Conservation (phyloP, 1,140 invertebrate species). For the Eumeta japonica region DNA sequence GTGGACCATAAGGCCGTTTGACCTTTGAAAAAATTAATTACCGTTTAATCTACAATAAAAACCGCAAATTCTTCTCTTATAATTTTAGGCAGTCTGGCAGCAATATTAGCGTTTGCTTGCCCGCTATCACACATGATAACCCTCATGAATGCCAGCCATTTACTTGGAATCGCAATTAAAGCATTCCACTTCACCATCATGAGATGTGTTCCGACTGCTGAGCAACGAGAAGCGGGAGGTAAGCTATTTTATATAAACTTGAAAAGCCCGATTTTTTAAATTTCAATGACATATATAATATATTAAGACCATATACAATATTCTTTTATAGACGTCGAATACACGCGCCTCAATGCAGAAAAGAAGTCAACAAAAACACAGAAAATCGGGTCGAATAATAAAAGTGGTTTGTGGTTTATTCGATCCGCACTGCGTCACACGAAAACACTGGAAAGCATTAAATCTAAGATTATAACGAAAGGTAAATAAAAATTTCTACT, state of each 20-base stretch:
- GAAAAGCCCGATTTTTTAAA: not conserved
- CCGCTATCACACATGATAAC: constrained; percentile 59
- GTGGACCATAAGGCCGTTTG: too few relatives aligned
- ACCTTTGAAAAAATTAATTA: not conserved
- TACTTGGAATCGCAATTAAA: constrained; percentile 47
- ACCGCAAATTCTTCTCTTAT: constrained; percentile 4
- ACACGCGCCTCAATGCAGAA: constrained; percentile 39
- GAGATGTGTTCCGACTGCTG: constrained; percentile 44
- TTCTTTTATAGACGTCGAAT: constrained; percentile 41
- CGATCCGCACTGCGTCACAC: constrained; percentile 45
- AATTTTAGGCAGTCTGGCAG: constrained; percentile 62
- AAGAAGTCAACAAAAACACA: constrained; percentile 16
- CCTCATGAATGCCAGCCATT: constrained; percentile 51
- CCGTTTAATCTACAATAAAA: constrained; percentile 2
- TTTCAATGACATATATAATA: not conserved
- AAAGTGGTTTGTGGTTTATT: constrained; percentile 44
- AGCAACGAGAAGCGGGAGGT: constrained; percentile 48
- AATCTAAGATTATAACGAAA: constrained; percentile 44
- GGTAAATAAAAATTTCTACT: constrained; percentile 22
- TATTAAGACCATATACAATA: not conserved
- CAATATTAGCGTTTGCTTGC: constrained; percentile 67
- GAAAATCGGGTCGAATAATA: constrained; percentile 32
- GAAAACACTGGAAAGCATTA: constrained; percentile 49
- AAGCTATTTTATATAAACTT: constrained; percentile 5
- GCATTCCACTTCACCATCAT: constrained; percentile 47